A percentile compares a stretch with the other conserved stretches of the same genome.
Conservation (phyloP, 2,888 invertebrate species). For the Coelopa pilipes region DNA sequence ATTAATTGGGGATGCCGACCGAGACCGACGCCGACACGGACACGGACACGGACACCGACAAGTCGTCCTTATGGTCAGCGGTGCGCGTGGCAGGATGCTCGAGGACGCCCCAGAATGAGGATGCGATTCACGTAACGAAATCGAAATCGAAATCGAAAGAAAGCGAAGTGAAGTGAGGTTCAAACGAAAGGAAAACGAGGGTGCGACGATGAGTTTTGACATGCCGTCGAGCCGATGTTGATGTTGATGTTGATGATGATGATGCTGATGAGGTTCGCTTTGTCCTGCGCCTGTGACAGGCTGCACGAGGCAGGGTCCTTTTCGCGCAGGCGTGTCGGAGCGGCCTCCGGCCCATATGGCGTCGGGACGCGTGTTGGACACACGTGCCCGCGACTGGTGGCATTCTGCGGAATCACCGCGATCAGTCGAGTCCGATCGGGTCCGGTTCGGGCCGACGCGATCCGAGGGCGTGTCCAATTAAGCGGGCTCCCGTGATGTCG, state of each 20-base stretch:
- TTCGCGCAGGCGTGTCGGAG: neutral
- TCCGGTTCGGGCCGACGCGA: too few relatives aligned
- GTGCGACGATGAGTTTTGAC: neutral
- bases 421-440: too few relatives aligned
- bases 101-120: too few relatives aligned
- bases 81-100: neutral
- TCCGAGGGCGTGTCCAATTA: neutral
- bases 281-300: neutral
- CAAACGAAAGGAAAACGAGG: neutral
- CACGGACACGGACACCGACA: too few relatives aligned
- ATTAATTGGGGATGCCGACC: neutral
- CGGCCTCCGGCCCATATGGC: neutral
- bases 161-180: too few relatives aligned
- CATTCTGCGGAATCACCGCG: neutral
- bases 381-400: neutral
- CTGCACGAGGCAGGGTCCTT: neutral
- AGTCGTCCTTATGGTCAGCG: neutral
- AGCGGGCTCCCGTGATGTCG: neutral
- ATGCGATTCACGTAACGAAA: too few relatives aligned
- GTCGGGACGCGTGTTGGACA: conserved; percentile 1
- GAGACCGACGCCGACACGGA: too few relatives aligned
- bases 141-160: too few relatives aligned
- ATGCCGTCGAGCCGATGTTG: neutral
- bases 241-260: neutral
- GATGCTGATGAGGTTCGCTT: neutral